Evolutionary conservation across 2,888 invertebrate genomes (phyloP).

Genomic region (Chymomyza caudatula): DNA sequence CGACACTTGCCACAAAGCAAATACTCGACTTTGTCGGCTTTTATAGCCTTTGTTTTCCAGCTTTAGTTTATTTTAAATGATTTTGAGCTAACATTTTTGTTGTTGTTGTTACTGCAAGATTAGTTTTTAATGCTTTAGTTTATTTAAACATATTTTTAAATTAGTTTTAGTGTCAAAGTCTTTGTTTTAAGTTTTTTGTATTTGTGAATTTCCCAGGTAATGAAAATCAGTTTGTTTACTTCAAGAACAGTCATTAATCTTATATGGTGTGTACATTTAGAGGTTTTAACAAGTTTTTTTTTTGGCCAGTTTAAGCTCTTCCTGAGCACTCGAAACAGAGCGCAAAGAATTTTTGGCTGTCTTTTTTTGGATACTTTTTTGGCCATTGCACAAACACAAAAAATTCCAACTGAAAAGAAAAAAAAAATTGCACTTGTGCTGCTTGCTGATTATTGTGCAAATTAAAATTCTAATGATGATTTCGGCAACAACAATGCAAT

Average conservation of each 20-base stretch:
- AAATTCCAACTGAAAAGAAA: neutral
- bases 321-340: slow-evolving; percentile 7
- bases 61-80: slow-evolving; percentile 25
- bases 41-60: slow-evolving; percentile 15
- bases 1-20: slow-evolving; percentile 37
- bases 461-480: slow-evolving; percentile 69
- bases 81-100: slow-evolving; percentile 20
- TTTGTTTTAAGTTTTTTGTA: neutral
- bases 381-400: slow-evolving; percentile 44
- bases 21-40: slow-evolving; percentile 18
- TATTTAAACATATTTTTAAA: slow-evolving; percentile 40
- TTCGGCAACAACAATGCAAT: slow-evolving; percentile 65
- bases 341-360: slow-evolving; percentile 39
- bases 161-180: neutral
- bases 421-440: slow-evolving; percentile 35
- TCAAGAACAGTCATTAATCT: neutral
- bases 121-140: slow-evolving; percentile 23
- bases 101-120: neutral
- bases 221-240: neutral
- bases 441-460: slow-evolving; percentile 61
- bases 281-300: neutral
- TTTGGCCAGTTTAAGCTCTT: neutral
- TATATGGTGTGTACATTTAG: neutral
- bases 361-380: slow-evolving; percentile 11
- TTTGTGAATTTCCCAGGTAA: neutral